These are phyloP conservation scores for Leuciscus waleckii DNA, from an alignment of 2,797 vertebrate species.

Conservation along the genomic window DNA sequence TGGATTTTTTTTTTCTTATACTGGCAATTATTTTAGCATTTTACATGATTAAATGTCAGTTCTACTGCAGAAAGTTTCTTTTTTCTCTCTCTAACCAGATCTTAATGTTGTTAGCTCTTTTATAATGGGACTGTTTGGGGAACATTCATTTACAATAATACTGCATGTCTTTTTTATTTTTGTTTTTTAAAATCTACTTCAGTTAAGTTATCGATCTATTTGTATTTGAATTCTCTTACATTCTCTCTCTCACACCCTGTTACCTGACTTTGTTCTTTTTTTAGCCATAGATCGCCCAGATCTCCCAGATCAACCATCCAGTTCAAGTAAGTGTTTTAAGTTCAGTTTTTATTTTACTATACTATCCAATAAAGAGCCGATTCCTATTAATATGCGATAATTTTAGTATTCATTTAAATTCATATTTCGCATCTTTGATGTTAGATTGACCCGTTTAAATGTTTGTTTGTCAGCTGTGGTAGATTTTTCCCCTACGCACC, in stretches of 20 bases:
- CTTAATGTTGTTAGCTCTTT: background rate
- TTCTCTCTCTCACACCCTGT: background rate
- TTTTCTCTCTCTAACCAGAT: background rate
- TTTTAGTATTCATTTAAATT: background rate
- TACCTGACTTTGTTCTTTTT: background rate
- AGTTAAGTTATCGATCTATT: background rate
- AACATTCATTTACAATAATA: background rate
- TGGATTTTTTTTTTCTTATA: background rate
- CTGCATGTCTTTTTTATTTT: background rate
- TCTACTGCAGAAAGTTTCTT: background rate
- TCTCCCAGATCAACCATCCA: no score
- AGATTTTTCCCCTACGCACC: no score
- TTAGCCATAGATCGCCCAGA: fast-evolving
- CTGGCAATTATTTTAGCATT: background rate
- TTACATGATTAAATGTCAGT: background rate
- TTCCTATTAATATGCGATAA: background rate
- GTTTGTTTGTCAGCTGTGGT: background rate
- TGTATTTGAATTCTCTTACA: background rate
- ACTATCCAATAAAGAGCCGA: background rate
- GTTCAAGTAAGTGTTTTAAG: background rate
- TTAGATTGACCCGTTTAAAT: background rate
- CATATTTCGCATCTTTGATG: background rate
- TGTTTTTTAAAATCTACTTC: background rate
- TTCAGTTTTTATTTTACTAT: background rate
- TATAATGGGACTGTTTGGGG: no score